phyloP scores from a whole-genome alignment of 53 echinoderm and acorn worm species.

The Paelopatides confundens region DNA sequence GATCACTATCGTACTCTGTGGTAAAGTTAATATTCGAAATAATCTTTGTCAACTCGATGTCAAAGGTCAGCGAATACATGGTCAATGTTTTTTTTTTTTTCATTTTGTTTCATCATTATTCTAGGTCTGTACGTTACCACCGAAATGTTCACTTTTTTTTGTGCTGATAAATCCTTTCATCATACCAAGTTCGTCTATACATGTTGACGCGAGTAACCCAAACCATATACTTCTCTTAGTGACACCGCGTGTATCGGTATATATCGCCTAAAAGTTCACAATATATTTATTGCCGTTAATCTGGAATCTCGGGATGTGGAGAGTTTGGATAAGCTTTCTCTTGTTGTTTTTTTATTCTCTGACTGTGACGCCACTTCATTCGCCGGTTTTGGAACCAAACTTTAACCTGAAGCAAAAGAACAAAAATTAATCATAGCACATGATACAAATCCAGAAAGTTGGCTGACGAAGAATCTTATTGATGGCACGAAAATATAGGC shows the following conservation, averaged over 20 bases:
- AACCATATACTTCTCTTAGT: no score
- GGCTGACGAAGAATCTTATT: no score
- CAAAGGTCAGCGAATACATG: neutral
- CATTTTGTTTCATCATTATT: no score
- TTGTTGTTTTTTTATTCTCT: conserved; percentile 68
- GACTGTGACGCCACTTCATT: conserved; percentile 98
- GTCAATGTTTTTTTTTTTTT: neutral
- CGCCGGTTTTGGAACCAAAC: conserved; percentile 99
- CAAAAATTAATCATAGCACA: neutral
- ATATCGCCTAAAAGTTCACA: neutral
- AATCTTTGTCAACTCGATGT: neutral
- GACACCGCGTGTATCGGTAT: no score
- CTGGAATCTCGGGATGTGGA: conserved; percentile 43
- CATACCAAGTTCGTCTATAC: no score
- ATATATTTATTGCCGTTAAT: neutral
- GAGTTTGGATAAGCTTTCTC: conserved; percentile 37
- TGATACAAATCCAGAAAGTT: neutral
- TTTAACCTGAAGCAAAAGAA: conserved; percentile 77
- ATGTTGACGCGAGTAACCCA: no score
- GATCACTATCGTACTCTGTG: no score
- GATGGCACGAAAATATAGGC: no score
- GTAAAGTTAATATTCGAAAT: no score
- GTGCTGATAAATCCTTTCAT: no score
- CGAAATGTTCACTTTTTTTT: no score
- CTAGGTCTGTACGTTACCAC: no score